Percentiles rank a stretch among this genome's conserved stretches.
Evolutionary conservation across 1,140 invertebrate species (phyloP).

Genomic region (Antheraea mylitta): DNA sequence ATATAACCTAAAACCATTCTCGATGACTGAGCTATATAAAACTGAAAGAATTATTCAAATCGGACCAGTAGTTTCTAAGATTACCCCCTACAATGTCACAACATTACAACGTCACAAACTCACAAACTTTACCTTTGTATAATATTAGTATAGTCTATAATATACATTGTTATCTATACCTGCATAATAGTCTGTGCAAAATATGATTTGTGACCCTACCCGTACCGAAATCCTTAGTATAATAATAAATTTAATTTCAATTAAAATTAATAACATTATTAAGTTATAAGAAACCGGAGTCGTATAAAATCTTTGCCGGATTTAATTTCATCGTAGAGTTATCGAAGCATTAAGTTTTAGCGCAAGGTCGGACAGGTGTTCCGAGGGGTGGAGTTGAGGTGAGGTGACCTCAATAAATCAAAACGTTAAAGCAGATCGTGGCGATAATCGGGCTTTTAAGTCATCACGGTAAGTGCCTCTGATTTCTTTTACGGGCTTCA

Average conservation of each 20-base stretch:
- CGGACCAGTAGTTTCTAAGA: no score
- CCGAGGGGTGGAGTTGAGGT: neutral
- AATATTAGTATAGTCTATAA: no score
- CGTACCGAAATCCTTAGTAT: no score
- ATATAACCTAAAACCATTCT: no score
- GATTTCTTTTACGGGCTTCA: constrained; percentile 11
- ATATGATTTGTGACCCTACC: no score
- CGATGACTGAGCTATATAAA: no score
- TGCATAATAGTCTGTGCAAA: no score
- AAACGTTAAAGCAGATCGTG: constrained; percentile 42
- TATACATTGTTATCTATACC: no score
- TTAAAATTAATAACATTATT: neutral
- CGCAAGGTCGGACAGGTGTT: constrained; percentile 5
- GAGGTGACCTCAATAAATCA: constrained; percentile 53
- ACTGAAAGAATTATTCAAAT: no score
- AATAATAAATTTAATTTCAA: neutral
- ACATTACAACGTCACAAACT: no score
- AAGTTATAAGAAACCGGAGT: neutral
- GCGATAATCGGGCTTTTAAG: constrained; percentile 49
- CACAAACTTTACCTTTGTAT: no score
- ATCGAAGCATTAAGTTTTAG: constrained; percentile 2
- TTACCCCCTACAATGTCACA: no score
- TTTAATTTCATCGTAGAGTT: constrained; percentile 6
- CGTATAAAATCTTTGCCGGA: neutral
- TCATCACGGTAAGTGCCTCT: constrained; percentile 32